Conservation (phyloP, 2,113 vertebrate species). For the Rhinoderma darwinii region DNA sequence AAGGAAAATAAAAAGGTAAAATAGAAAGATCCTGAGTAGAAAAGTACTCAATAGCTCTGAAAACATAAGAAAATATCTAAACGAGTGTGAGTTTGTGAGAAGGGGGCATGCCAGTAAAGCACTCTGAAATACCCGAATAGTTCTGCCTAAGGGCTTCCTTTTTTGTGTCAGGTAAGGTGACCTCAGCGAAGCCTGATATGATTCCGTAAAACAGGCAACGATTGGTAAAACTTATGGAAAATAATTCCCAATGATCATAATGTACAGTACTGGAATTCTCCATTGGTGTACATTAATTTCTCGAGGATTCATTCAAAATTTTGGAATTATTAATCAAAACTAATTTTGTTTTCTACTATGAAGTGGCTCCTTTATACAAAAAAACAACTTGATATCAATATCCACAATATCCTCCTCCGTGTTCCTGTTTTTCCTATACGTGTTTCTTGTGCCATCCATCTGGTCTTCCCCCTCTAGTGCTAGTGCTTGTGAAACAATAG, state of each 20-base stretch:
- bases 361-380: too few species aligned
- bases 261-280: neutral
- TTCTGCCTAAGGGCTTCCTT: neutral
- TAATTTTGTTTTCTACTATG: too few species aligned
- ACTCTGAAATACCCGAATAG: neutral
- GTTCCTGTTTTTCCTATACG: too few species aligned
- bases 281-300: neutral
- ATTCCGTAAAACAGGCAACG: neutral
- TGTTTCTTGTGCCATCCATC: too few species aligned
- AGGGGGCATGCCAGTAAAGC: neutral
- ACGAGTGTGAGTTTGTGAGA: neutral
- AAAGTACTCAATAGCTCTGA: neutral
- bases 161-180: neutral
- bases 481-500: too few species aligned
- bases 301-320: too few species aligned
- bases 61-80: neutral
- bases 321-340: too few species aligned
- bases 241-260: neutral
- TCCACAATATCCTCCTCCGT: too few species aligned
- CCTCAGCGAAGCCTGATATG: neutral
- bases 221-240: neutral
- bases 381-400: too few species aligned
- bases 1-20: slow-evolving; percentile 96
- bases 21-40: neutral
- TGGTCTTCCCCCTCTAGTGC: too few species aligned